Evolutionary conservation across 1,140 invertebrate genomes (phyloP), one percentile per base, ranked within the genome.

Genomic region (Danaus melanippus): DNA sequence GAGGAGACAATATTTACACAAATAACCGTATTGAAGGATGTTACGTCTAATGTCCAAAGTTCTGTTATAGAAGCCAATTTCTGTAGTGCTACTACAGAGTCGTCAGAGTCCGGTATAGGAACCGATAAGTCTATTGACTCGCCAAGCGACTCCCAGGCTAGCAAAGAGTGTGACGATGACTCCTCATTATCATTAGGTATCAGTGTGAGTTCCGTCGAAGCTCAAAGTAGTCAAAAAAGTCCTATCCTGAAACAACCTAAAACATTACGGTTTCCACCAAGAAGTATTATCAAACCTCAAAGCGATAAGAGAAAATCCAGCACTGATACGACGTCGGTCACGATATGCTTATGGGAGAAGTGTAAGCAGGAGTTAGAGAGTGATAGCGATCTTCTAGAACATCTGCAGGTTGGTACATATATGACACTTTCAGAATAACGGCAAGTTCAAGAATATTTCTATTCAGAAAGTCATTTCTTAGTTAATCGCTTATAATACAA

Each of bases 291-390:
- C 7, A 83, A 84, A 60, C 45, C 75, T 11, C 67, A 70, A 46
- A 84, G 58, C 53, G 66, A 70, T 39, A 50, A 74, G 62, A 71
- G 81, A 53, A 80, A 63, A 46, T 76, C 79, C 9, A 83, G 76
- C 54, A 72, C 75, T 8, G 79, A 73, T 69, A 79, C 60, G 5
- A 73, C 76, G 1, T 77, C 80, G 40, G 76, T 81, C 6, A 79
- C 75, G 8, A 78, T 91, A 42, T 97, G 96, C 73, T 90, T 92
- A 56, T 98, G 96, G 96, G 90, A 93, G 68, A 93, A 95, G 65
- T 98, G 96, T 87, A 91, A 91, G 62, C 89, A 89, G 64, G 90
- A 90, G 70, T 93, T 94, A 61, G 93, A 95, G 48, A 92, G 93
- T 55, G 92, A 91, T 75, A 90, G 92, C 12, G 92, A 92, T 74